Evolutionary conservation across 2,888 invertebrate species (phyloP).

Genomic region (Leptarthrus brevirostris): DNA sequence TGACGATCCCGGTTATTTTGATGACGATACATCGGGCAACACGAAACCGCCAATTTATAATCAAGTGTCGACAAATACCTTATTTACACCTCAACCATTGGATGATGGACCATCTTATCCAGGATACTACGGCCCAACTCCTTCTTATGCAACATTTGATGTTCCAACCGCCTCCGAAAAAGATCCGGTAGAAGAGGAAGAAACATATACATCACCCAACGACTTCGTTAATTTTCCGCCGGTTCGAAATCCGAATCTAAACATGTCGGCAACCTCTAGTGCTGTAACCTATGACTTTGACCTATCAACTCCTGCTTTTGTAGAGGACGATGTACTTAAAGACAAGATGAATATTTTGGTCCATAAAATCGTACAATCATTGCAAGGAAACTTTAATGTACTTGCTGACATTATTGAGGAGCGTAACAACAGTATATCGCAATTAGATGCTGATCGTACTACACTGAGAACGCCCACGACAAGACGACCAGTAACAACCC

Average conservation of each 20-base stretch:
- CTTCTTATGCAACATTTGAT: slow-evolving; percentile 63
- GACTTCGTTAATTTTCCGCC: slow-evolving; percentile 86
- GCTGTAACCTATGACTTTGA: slow-evolving; percentile 72
- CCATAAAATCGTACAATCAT: slow-evolving; percentile 83
- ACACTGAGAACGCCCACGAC: slow-evolving; percentile 55
- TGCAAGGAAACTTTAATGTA: slow-evolving; percentile 85
- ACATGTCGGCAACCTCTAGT: slow-evolving; percentile 72
- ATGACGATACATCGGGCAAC: slow-evolving; percentile 21
- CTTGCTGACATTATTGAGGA: slow-evolving; percentile 80
- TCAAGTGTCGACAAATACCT: slow-evolving; percentile 56
- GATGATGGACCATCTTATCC: slow-evolving; percentile 64
- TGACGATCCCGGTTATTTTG: slow-evolving; percentile 66
- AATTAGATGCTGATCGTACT: slow-evolving; percentile 24
- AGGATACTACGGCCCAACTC: slow-evolving; percentile 63
- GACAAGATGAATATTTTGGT: slow-evolving; percentile 86
- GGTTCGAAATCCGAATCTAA: slow-evolving; percentile 84
- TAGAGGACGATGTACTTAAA: slow-evolving; percentile 80
- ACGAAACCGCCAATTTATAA: slow-evolving; percentile 53
- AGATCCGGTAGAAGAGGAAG: slow-evolving; percentile 62
- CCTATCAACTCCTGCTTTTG: slow-evolving; percentile 81
- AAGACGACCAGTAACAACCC: slow-evolving; percentile 55
- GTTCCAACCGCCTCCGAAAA: slow-evolving; percentile 60
- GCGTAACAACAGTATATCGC: slow-evolving; percentile 63
- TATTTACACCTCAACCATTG: slow-evolving; percentile 60
- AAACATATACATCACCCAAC: slow-evolving; percentile 76